These are phyloP conservation scores for Cercopithecus mona DNA, from an alignment of 2,113 vertebrate genomes.

Conservation along the genomic window DNA sequence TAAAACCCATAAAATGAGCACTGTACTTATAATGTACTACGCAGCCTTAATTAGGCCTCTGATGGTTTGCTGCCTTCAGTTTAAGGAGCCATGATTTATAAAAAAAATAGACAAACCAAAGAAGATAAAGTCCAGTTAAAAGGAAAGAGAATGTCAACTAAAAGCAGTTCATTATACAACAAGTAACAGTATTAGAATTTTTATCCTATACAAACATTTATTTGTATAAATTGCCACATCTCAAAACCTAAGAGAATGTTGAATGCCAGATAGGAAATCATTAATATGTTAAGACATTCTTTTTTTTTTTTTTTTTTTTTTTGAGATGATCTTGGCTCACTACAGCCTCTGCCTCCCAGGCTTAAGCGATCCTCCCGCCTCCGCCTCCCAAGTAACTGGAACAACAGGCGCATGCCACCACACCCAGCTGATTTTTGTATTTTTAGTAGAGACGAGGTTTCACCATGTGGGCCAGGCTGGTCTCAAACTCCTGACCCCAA, in stretches of 20 bases:
- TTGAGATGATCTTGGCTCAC: too few species aligned
- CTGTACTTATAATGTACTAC: neutral
- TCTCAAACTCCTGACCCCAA: too few species aligned
- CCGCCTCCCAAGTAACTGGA: too few species aligned
- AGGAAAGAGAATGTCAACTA: neutral
- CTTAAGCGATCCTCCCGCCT: too few species aligned
- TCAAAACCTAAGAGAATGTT: neutral
- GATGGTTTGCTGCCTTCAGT: neutral
- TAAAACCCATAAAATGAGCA: neutral
- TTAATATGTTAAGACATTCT: neutral
- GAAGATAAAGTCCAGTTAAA: neutral
- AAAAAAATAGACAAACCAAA: neutral
- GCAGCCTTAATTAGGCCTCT: neutral
- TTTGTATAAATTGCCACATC: neutral
- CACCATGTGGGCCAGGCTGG: too few species aligned
- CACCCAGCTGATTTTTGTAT: too few species aligned
- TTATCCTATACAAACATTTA: neutral
- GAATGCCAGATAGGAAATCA: neutral
- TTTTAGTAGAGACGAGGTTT: too few species aligned
- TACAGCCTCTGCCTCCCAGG: too few species aligned
- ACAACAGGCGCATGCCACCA: too few species aligned
- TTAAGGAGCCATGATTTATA: neutral
- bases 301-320: neutral
- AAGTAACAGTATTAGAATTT: neutral
- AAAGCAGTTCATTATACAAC: neutral